phyloP scores from a whole-genome alignment of 2,888 invertebrate genomes.

The Hirtodrosophila cameraria region DNA sequence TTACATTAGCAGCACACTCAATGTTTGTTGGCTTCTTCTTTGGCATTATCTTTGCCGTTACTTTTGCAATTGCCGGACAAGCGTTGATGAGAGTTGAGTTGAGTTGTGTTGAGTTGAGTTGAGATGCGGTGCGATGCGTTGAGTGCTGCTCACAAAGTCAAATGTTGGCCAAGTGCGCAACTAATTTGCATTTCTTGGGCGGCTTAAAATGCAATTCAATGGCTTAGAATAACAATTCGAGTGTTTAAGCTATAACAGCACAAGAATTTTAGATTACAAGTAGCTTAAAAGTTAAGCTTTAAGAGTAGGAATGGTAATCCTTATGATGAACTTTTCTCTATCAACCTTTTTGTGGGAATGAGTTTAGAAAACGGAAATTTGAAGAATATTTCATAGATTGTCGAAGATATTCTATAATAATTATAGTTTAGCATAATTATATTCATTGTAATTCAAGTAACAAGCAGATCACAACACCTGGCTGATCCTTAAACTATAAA shows the following conservation, averaged over 20 bases:
- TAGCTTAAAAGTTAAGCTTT: slow-evolving; percentile 16
- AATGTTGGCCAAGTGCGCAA: slow-evolving; percentile 74
- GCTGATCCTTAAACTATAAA: no score
- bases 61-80: slow-evolving; percentile 52
- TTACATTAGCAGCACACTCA: slow-evolving; percentile 60
- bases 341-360: no score
- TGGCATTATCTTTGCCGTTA: slow-evolving; percentile 55
- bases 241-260: slow-evolving; percentile 38
- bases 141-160: slow-evolving; percentile 57
- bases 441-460: no score
- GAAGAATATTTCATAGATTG: no score
- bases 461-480: no score
- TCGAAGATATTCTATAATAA: no score
- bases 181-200: slow-evolving; percentile 70
- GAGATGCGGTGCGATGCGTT: slow-evolving; percentile 30
- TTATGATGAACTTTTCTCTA: no score
- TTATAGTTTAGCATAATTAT: no score
- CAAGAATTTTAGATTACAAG: slow-evolving; percentile 28
- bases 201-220: slow-evolving; percentile 50
- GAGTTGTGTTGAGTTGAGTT: slow-evolving; percentile 3
- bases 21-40: slow-evolving; percentile 38
- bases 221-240: slow-evolving; percentile 33
- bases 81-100: slow-evolving; percentile 2
- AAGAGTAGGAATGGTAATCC: no score
- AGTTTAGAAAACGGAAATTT: no score